Evolutionary conservation across 2,888 invertebrate genomes (phyloP).

Genomic region (Drosophila neotestacea): DNA sequence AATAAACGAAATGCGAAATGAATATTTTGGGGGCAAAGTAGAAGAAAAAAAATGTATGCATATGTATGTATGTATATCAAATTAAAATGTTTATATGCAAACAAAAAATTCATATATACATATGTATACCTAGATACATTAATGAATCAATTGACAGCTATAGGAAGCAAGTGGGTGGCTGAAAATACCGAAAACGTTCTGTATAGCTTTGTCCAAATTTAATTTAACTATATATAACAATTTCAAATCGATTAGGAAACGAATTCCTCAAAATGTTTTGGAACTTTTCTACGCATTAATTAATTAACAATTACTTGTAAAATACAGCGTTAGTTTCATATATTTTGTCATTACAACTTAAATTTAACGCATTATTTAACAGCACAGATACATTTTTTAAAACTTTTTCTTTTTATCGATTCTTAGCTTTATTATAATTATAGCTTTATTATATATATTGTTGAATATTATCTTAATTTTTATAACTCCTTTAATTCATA

Average conservation of each 20-base stretch:
- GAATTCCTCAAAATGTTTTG: background rate
- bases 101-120: constrained; percentile 2
- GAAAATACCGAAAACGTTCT: background rate
- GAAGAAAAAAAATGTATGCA: constrained; percentile 4
- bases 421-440: background rate
- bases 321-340: too few relatives aligned
- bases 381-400: too few relatives aligned
- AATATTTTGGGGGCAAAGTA: constrained; percentile 14
- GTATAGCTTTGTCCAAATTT: background rate
- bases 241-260: background rate
- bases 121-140: background rate
- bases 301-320: too few relatives aligned
- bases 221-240: background rate
- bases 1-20: constrained; percentile 33
- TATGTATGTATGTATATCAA: constrained; percentile 14
- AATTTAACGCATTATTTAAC: too few relatives aligned
- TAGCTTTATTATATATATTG: background rate
- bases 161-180: background rate
- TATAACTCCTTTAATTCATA: background rate
- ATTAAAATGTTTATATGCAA: constrained; percentile 19
- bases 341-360: too few relatives aligned
- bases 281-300: too few relatives aligned
- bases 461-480: background rate
- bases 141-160: background rate
- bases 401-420: background rate